Base-by-base conservation (phyloP, 2,113 vertebrate species). In the Megaceryle torquata region DNA sequence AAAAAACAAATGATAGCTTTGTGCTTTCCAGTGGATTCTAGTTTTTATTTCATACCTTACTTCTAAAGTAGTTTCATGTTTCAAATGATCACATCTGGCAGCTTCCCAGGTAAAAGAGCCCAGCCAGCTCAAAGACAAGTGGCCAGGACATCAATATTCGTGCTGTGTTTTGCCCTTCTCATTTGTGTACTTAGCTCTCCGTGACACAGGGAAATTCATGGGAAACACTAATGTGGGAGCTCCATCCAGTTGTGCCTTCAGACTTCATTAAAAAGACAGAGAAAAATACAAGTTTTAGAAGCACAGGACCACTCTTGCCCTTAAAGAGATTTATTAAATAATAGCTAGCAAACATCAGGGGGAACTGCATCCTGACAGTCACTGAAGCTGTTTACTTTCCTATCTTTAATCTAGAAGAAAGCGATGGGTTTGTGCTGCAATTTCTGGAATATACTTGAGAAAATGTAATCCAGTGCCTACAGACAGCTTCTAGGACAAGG, bases 31-130 rank as follows among this genome's bases (percentile, higher is more conserved):
- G 20, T 60, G 26, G 10, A 76, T 80, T 67, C 53, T 79, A 71
- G 60, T 48, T 88, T 37, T 88, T 74, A 43, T 79, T 70, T 82
- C 26, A n/a, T 18, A n/a, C 19, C 31, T 83, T 91, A 65, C 41
- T 83, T 60, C 48, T 75, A 67, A 95, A 91, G 64, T 53, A 67
- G 37, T 84, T 92, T 93, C 25, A 16, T 86, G 87, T 95, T 95
- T 59, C 46, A 81, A 91, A 95, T 90, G 50, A 93, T 95, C 69
- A 68, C 48, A 78, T 76, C 88, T 97, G 92, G 89, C 82, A 97
- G 41, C 54, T 89, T 10, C 56, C 91, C 87, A 91, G 88, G 63
- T 48, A 56, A 50, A 88, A 68, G 13, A 91, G 43, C 31, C 16
- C 79, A 93, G 82, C 65, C 86, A 93, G 63, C 88, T 95, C 61